Base-by-base conservation (phyloP, 2,797 vertebrate genomes). In the Xenentodon cancila region DNA sequence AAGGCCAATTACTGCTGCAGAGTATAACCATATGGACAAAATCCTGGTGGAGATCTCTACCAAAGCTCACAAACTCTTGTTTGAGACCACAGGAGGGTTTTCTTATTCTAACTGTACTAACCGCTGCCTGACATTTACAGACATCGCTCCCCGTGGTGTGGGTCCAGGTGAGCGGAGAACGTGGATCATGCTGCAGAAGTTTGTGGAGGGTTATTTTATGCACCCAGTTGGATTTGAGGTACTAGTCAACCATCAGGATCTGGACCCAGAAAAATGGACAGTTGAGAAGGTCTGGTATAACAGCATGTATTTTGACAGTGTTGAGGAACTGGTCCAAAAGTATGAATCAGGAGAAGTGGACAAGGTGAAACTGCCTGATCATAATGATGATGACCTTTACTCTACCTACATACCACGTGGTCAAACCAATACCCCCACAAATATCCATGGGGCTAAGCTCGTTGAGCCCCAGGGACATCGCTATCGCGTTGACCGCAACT, bases 171-270 rank as follows among this genome's bases (percentile, higher is more conserved):
- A 99, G 66, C 94, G 97, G 32, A 91, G 93, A 64, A 81, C 74
- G 0, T 99, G 97, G 97, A 17, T 99, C 27, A 93, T 98, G 64
- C 27, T 99, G 17, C 95, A 98, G 84, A 95, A 93, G 63, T 84
- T 73, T 1, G 91, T 96, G 2, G 96, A 98, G 61, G 97, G 96
- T 25, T 95, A 87, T 61, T 99, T 95, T 83, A 85, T 99, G 57
- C 96, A 98, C 47, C 97, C 97, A 0, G 82, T 93, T 3, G 97
- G 97, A n/a, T 89, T 99, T 71, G 97, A 99, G 80, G 57, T 98
- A 19, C 89, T 98, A 1, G 2, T 99, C 58, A 93, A 98, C 57
- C 97, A 99, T 42, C 17, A 3, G 1, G 90, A 93, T 64, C 42
- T 89, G 0, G 79, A 98, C 55, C 90, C 93, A 0, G 59, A 68